Evolutionary conservation across 2,888 invertebrate genomes (phyloP), one percentile per base, ranked within the genome.

Genomic region (Caenorhabditis auriculariae): DNA sequence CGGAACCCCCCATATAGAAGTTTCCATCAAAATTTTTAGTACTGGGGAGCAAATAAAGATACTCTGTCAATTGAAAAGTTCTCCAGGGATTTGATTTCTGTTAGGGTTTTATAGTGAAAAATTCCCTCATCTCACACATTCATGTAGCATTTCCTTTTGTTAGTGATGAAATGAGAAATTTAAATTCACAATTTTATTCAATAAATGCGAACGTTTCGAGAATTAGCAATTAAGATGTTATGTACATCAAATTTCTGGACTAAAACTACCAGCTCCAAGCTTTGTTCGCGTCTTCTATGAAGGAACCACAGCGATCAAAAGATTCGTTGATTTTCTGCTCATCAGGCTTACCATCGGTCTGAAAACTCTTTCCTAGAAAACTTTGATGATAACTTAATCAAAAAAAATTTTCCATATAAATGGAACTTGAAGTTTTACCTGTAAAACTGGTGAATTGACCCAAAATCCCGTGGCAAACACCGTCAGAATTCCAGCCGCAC

Each of bases 381-480:
- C 41, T 15, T 12, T 17, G 17, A 41, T 15, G 17, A 43, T 9
- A 26, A 43, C 24, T 43, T 23, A 24, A 26, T 43, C 21, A 7
- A 24, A 26, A 43, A 17, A 21, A 43, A 21, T 43, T 17, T 4
- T 7, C 43, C 5, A 23, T 4, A 4, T 15, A n/a, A 7, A 15
- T 3, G 4, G 6, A 46, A 29, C 41, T n/a, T n/a, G 9, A n/a
- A 12, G n/a, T 9, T 12, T 12, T n/a, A 32, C 48, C 21, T 56
- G 54, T 19, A 68, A 48, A 24, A 68, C 59, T 38, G 55, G 59
- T 6, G 65, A 65, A 17, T 65, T 61, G 4, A 56, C 49, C 68
- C 68, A 68, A 46, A 68, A 68, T 7, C 64, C 68, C 9, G 56
- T 62, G 29, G 68, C 61, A 23, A 68, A 68, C 28, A 65, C 60